phyloP scores from a whole-genome alignment of 30 jellyfish, hydroid and myxozoan species.

The Hydractinia echinata region DNA sequence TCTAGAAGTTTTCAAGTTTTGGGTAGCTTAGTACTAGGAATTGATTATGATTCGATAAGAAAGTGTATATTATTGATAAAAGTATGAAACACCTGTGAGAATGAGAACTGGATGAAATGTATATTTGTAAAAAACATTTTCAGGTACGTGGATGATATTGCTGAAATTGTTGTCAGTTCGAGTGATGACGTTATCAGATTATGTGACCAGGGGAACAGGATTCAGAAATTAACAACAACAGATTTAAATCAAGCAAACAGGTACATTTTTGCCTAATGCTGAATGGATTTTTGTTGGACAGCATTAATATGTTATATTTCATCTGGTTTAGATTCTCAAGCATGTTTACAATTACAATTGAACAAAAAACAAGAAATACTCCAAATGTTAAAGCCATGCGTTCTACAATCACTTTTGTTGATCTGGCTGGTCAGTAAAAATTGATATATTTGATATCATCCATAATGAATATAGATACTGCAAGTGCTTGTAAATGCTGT shows the following conservation, averaged over 20 bases:
- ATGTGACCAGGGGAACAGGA: conserved; percentile 79
- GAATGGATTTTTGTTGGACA: not conserved
- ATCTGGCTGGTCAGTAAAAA: conserved; percentile 30
- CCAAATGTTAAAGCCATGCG: conserved; percentile 36
- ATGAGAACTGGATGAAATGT: too few species aligned
- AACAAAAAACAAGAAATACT: conserved; percentile 56
- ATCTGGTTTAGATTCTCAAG: not conserved
- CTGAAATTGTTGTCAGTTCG: conserved; percentile 66
- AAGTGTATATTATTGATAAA: too few species aligned
- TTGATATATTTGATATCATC: too few species aligned
- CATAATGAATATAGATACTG: too few species aligned
- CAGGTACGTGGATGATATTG: conserved; percentile 74
- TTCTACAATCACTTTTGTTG: conserved; percentile 67
- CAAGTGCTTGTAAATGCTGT: too few species aligned
- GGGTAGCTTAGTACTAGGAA: too few species aligned
- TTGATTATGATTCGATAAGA: too few species aligned
- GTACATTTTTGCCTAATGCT: not conserved
- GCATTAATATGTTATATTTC: not conserved
- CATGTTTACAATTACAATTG: conserved; percentile 31
- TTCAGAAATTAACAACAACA: conserved; percentile 50
- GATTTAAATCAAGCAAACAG: conserved; percentile 19
- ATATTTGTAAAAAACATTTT: too few species aligned
- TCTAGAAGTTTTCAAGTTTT: too few species aligned
- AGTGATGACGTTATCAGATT: conserved; percentile 70
- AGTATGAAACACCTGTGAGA: too few species aligned